Evolutionary conservation across 2,113 vertebrate genomes (phyloP), one percentile per base, ranked within the genome.

Genomic region (Psophia crepitans): DNA sequence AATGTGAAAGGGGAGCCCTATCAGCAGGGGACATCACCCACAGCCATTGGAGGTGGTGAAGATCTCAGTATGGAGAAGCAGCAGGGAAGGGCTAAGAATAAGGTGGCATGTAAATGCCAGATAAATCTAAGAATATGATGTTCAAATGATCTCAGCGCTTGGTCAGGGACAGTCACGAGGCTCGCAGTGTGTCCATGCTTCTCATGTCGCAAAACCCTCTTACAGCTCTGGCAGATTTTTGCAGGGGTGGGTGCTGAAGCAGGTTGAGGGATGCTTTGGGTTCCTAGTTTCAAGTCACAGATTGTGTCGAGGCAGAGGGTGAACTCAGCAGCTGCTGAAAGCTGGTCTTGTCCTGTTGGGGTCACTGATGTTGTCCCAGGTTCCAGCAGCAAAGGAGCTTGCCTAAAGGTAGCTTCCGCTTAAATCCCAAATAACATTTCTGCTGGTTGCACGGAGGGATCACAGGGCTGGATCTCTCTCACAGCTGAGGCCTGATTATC

Each of bases 401-500:
- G 43, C 83, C 49, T 83, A 8, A 71, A 80, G 73, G 43, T 35
- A 65, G 63, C 53, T 79, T 49, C 9, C 53, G 51, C 27, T 27
- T 33, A 89, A 96, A 93, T 64, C 69, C 60, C 49, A 77, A 75
- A 49, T 33, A 78, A 43, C 7, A 1, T 39, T 83, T 90, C 43
- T 92, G 71, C 76, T 84, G 46, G 41, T 70, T 70, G 60, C 23
- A 14, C 5, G 57, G 78, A 53, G 57, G 33, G 73, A 75, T 92
- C 77, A 33, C 37, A 32, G 61, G 63, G 53, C 26, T 65, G 65
- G 57, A 32, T 64, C 48, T 75, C 73, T 90, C n/a, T 69, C 68
- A 68, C 48, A 84, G 15, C 61, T 18, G n/a, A 49, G 80, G n/a
- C 73, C 76, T 54, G 74, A 93, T 95, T 97, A 89, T 90, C 63